These are phyloP conservation scores for Ascidia mentula DNA, from an alignment of 23 tunicate genomes.

Conservation along the genomic window DNA sequence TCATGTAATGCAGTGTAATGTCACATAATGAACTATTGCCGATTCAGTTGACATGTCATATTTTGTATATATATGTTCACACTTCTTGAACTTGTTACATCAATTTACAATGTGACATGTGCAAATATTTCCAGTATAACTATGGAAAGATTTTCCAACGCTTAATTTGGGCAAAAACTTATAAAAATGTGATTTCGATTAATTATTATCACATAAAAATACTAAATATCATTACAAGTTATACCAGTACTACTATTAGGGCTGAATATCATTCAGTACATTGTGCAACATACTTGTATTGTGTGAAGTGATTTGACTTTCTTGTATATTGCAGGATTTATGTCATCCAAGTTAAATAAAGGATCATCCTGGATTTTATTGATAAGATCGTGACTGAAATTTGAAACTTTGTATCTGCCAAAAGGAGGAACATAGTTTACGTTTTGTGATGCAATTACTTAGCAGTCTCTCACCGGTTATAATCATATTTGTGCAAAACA, in stretches of 20 bases:
- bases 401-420: constrained; percentile 67
- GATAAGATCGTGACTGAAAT: constrained; percentile 42
- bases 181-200: background rate
- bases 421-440: background rate
- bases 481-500: constrained; percentile 60
- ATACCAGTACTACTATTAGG: no score
- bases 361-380: constrained; percentile 40
- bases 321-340: constrained; percentile 49
- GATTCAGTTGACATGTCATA: no score
- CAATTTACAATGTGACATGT: no score
- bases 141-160: no score
- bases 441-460: background rate
- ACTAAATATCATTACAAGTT: no score
- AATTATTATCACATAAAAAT: no score
- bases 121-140: no score
- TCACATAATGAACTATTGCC: no score
- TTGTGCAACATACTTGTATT: constrained; percentile 33
- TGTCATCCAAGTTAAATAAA: constrained; percentile 45
- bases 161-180: background rate
- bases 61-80: no score
- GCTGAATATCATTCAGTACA: no score
- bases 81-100: no score
- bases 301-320: constrained; percentile 26
- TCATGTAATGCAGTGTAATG: no score
- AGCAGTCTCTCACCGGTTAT: constrained; percentile 17